Evolutionary conservation across 2,888 invertebrate genomes (phyloP).

Genomic region (Abscondita cerata): DNA sequence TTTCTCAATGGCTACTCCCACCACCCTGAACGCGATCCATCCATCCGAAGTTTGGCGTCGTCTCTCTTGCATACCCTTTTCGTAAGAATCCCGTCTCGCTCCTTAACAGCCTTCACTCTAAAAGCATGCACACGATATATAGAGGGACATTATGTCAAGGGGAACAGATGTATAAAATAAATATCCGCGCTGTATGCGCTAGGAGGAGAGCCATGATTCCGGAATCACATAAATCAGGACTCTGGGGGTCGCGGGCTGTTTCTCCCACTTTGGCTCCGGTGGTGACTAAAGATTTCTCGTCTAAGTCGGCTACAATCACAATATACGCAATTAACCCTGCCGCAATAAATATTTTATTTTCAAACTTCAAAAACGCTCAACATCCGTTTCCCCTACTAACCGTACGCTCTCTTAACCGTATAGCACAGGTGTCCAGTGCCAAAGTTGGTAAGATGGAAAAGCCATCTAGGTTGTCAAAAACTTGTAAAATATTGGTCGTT

Average conservation of each 20-base stretch:
- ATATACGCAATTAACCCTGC: neutral
- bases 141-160: slow-evolving; percentile 72
- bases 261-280: slow-evolving; percentile 30
- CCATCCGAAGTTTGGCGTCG: slow-evolving; percentile 49
- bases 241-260: slow-evolving; percentile 49
- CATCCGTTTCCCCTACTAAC: neutral
- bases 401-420: slow-evolving; percentile 40
- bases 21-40: slow-evolving; percentile 51
- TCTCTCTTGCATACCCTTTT: slow-evolving; percentile 37
- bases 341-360: neutral
- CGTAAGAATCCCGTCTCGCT: slow-evolving; percentile 43
- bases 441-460: slow-evolving; percentile 60
- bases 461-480: slow-evolving; percentile 72
- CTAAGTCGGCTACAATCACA: neutral
- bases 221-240: slow-evolving; percentile 69
- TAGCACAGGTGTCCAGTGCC: slow-evolving; percentile 52
- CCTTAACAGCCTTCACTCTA: slow-evolving; percentile 66
- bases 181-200: slow-evolving; percentile 62
- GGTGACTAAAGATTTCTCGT: slow-evolving; percentile 29
- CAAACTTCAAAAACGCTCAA: neutral
- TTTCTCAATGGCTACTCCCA: slow-evolving; percentile 58
- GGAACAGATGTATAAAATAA: slow-evolving; percentile 67
- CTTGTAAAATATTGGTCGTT: slow-evolving; percentile 71
- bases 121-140: slow-evolving; percentile 69
- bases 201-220: slow-evolving; percentile 64